Evolutionary conservation across 2,888 invertebrate genomes (phyloP), one percentile per base, ranked within the genome.

Genomic region (Nesidiocoris tenuis): DNA sequence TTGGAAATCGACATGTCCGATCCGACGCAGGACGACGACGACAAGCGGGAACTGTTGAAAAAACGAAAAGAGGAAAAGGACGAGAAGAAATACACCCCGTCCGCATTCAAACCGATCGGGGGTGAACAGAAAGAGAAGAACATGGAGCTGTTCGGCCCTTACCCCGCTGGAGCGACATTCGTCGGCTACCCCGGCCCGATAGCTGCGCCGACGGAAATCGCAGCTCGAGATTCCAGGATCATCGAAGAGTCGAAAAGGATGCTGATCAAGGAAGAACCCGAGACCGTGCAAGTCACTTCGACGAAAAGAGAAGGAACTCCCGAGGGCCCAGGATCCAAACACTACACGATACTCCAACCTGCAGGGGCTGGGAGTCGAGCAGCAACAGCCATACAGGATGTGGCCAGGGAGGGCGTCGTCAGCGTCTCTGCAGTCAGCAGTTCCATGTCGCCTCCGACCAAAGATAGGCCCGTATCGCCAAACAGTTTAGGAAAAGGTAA

Each of bases 281-380:
- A 77, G 78, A 75, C 80, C 0, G 81, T 81, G 39, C 65, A 77
- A 82, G 75, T 78, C 74, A 76, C 78, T 56, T 66, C 78, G 77
- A 39, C 82, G 83, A 78, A 85, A 84, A 78, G 78, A 55, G 66
- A 77, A 70, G 83, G 83, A 78, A 82, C 81, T 83, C 76, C 79
- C 0, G 83, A 83, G 78, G 82, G 81, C 83, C 75, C 78, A 0
- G 76, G 71, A 12, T 89, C 90, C 77, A 94, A 94, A 84, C 93
- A 94, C 83, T 94, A 94, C 83, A 94, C 94, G 77, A 93, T 93
- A 80, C 86, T 94, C 79, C 94, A 94, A 84, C 94, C 94, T 0
- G 93, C 93, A 12, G 91, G 90, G 25, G 88, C 89, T 0, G 91
- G 92, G 1, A 93, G 93, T 21, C 88, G 93, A 67, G 93, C 93